Evolutionary conservation across 2,888 invertebrate genomes (phyloP), one percentile per base, ranked within the genome.

Genomic region (Lomographa bimaculata): DNA sequence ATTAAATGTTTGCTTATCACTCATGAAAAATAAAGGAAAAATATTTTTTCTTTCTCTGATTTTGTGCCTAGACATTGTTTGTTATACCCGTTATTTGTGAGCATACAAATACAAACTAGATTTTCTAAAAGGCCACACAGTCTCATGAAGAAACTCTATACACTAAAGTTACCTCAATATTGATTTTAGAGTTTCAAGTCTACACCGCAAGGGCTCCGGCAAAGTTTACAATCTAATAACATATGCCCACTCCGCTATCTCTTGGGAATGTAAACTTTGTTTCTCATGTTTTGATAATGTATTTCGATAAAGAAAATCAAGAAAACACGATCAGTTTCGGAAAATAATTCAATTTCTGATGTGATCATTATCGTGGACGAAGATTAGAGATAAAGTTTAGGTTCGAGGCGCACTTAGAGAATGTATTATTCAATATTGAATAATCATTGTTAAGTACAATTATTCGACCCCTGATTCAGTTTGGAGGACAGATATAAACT

Each of bases 211-310:
- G 34, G 17, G 34, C 8, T 19, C 8, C 6, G 7, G 14, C n/a
- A 19, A 34, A 34, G 25, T 34, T 34, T 6, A 8, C 12, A 25
- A 34, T 25, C 25, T 34, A 34, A 34, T 26, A 34, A 19, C 25
- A 18, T 26, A 34, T 34, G 19, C 33, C n/a, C 17, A 34, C 25
- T 26, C 24, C 6, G 8, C 7, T 34, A 18, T 25, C 26, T 1
- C 14, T 5, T n/a, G 33, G 14, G 19, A 34, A 19, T 34, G 1
- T 10, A 7, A 18, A 34, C 18, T 18, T 34, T 18, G 25, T 19
- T 19, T 24, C 6, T n/a, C 12, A 14, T 19, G 25, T 12, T 7
- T 17, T 26, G 25, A 19, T 34, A 12, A 26, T 17, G 19, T 19
- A 17, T 26, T 33, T 30, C n/a, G 20, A 12, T 30, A 12, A 25